These are phyloP conservation scores for Dryobota labecula DNA, from an alignment of 2,888 invertebrate species.

Conservation along the genomic window DNA sequence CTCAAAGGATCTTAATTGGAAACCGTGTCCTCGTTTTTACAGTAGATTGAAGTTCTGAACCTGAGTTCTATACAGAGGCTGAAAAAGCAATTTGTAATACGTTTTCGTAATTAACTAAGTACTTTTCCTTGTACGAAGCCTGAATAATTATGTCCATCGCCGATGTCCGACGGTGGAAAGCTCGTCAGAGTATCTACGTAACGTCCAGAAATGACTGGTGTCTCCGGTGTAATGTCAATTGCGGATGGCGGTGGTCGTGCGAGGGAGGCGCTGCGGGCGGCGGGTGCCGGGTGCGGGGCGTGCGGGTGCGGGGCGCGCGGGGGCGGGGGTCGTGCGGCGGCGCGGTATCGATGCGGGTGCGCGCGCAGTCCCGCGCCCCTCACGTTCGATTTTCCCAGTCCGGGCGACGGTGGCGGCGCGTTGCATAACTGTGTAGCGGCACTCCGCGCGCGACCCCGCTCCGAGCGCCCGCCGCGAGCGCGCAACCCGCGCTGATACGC, in stretches of 20 bases:
- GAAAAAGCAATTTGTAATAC: slow-evolving; percentile 39
- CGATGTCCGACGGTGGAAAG: slow-evolving; percentile 59
- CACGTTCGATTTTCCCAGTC: slow-evolving; percentile 85
- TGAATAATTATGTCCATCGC: slow-evolving; percentile 54
- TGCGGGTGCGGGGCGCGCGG: slow-evolving; percentile 33
- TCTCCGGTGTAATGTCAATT: slow-evolving; percentile 81
- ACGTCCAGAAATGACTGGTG: slow-evolving; percentile 72
- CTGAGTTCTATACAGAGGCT: slow-evolving; percentile 1
- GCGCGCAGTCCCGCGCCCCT: slow-evolving; percentile 85
- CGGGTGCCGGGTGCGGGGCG: slow-evolving; percentile 65
- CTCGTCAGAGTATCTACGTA: slow-evolving; percentile 56
- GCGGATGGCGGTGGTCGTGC: slow-evolving; percentile 70
- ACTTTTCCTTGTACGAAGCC: slow-evolving; percentile 53
- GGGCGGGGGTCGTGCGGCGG: slow-evolving; percentile 69
- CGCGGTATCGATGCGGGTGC: slow-evolving; percentile 83
- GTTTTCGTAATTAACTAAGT: slow-evolving; percentile 63
- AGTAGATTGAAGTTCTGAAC: slow-evolving; percentile 12
- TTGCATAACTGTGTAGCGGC: slow-evolving; percentile 88
- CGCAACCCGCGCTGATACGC: slow-evolving; percentile 84
- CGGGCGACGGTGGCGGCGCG: slow-evolving; percentile 87
- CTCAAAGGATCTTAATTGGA: slow-evolving; percentile 16
- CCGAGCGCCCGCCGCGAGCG: slow-evolving; percentile 88
- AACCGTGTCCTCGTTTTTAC: slow-evolving; percentile 9
- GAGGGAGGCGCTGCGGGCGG: slow-evolving; percentile 73
- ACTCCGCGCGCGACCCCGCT: slow-evolving; percentile 89